A percentile compares a stretch with the other conserved stretches of the same genome.
Evolutionary conservation across 2,888 invertebrate species (phyloP).

Genomic region (Apodemia duryi): DNA sequence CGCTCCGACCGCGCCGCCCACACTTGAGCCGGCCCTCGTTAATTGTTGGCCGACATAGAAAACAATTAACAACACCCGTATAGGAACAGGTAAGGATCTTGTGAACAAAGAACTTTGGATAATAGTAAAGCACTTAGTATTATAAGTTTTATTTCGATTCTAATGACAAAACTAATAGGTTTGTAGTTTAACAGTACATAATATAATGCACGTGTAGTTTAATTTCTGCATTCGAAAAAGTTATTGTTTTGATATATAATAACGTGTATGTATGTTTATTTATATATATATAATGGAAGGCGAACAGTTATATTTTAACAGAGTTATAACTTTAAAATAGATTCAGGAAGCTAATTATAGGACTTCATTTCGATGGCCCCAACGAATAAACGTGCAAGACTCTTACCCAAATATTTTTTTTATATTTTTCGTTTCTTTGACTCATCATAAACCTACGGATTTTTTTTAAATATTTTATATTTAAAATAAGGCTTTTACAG

Average conservation of each 20-base stretch:
- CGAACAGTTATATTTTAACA: no score
- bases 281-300: no score
- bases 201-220: not conserved
- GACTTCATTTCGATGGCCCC: no score
- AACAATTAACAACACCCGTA: slow-evolving; percentile 55
- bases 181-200: not conserved
- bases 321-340: no score
- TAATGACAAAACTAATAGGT: not conserved
- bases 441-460: no score
- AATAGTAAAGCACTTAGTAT: slow-evolving; percentile 3
- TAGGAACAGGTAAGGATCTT: slow-evolving; percentile 27
- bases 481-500: no score
- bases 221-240: not conserved
- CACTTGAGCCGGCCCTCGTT: slow-evolving; percentile 41
- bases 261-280: not conserved
- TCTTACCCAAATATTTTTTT: no score
- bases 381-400: no score
- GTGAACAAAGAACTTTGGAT: slow-evolving; percentile 16
- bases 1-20: slow-evolving; percentile 39
- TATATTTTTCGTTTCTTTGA: no score
- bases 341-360: no score
- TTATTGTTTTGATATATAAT: not conserved
- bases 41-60: slow-evolving; percentile 56
- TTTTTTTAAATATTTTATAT: no score
- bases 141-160: not conserved